phyloP scores from a whole-genome alignment of 2,113 vertebrate genomes.

The Indicator maculatus region DNA sequence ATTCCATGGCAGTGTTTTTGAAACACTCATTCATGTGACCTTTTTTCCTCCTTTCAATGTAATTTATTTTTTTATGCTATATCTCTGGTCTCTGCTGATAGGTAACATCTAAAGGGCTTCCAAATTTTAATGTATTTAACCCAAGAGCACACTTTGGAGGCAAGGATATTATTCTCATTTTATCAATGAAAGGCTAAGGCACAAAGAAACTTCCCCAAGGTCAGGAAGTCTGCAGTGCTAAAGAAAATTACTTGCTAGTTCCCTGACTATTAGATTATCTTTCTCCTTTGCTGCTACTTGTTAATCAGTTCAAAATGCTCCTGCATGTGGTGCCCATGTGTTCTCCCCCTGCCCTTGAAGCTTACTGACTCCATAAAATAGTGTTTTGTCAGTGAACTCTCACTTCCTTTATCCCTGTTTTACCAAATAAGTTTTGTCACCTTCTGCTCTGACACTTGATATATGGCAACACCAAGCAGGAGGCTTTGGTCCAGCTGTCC shows the following conservation, averaged over 20 bases:
- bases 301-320: conserved; percentile 33
- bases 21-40: background rate
- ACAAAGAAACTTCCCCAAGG: background rate
- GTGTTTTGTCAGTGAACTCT: background rate
- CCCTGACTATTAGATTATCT: conserved; percentile 25
- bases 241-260: background rate
- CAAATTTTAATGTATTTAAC: background rate
- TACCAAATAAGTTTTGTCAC: background rate
- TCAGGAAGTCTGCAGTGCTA: background rate
- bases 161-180: background rate
- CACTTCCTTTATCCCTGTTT: background rate
- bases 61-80: background rate
- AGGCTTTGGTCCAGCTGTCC: background rate
- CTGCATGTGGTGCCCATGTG: background rate
- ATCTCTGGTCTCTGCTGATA: background rate
- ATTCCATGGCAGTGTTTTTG: background rate
- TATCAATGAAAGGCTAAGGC: background rate
- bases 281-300: conserved; percentile 20
- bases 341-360: conserved; percentile 23
- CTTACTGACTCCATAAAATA: background rate
- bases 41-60: background rate
- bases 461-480: background rate
- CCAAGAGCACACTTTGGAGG: background rate
- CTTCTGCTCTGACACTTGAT: background rate
- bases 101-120: background rate